Percentiles rank a stretch among this genome's conserved stretches.
Conservation (phyloP, 2,113 vertebrate genomes). For the Larimichthys crocea region DNA sequence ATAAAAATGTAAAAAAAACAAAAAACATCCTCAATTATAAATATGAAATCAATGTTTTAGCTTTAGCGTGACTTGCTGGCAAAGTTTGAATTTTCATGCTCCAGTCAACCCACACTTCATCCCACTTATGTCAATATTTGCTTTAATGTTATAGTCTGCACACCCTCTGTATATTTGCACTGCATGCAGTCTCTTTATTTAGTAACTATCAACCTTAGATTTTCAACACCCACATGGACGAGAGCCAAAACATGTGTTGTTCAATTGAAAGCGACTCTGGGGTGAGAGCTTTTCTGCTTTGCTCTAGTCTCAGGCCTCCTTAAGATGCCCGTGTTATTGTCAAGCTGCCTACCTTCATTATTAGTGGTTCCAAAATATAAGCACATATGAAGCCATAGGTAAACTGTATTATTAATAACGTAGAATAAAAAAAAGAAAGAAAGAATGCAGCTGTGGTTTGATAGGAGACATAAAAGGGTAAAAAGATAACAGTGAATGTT, state of each 20-base stretch:
- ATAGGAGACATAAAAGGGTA: background rate
- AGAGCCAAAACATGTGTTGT: constrained; percentile 3
- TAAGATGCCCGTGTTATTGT: background rate
- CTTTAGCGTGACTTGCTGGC: background rate
- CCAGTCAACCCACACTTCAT: constrained; percentile 34
- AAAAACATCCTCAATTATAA: background rate
- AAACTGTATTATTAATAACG: background rate
- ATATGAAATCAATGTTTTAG: constrained; percentile 5
- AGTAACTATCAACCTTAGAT: constrained; percentile 29
- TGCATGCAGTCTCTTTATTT: constrained; percentile 38
- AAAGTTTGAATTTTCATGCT: constrained; percentile 18
- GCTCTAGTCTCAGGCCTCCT: background rate
- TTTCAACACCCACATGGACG: constrained; percentile 30
- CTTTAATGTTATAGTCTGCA: constrained; percentile 36
- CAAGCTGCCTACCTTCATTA: background rate
- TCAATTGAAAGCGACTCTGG: background rate
- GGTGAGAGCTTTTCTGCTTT: background rate
- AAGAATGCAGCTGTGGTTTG: background rate
- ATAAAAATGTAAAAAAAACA: background rate
- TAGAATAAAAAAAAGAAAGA: background rate
- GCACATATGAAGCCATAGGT: background rate
- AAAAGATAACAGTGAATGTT: background rate
- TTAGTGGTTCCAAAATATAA: background rate
- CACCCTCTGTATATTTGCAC: constrained; percentile 22
- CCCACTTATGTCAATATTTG: constrained; percentile 31